Percentiles rank a stretch among this genome's conserved stretches.
These are phyloP conservation scores for Microcebus tavaratra DNA, from an alignment of 2,113 vertebrate genomes.

Conservation along the genomic window DNA sequence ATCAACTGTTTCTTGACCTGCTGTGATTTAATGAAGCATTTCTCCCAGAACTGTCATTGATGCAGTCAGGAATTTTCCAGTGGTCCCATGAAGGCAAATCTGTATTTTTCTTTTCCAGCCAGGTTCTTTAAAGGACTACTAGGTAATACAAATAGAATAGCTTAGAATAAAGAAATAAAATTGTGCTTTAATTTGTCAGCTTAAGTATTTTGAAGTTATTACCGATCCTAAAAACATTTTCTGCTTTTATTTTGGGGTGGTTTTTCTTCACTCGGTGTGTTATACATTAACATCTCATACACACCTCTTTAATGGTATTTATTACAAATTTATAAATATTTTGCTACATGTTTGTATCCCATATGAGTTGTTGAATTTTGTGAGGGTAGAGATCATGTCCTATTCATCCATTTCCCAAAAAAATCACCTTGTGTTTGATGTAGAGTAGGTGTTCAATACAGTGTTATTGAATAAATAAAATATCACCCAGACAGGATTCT, in stretches of 20 bases:
- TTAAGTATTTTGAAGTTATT: conserved; percentile 3
- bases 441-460: not conserved
- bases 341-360: not conserved
- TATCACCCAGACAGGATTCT: not conserved
- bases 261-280: not conserved
- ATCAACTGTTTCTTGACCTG: not conserved
- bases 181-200: not conserved
- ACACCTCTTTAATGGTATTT: not conserved
- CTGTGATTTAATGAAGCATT: conserved; percentile 33
- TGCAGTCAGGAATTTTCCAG: not conserved
- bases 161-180: not conserved
- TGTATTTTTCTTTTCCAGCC: not conserved
- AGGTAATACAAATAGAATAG: not conserved
- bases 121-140: not conserved
- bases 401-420: not conserved
- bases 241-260: not conserved
- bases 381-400: not conserved
- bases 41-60: not conserved
- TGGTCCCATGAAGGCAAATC: not conserved
- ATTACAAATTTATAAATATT: not conserved
- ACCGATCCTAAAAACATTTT: not conserved
- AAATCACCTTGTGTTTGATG: not conserved
- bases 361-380: not conserved
- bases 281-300: not conserved
- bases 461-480: not conserved